phyloP scores from a whole-genome alignment of 2,888 invertebrate genomes.

The Agrochola litura region DNA sequence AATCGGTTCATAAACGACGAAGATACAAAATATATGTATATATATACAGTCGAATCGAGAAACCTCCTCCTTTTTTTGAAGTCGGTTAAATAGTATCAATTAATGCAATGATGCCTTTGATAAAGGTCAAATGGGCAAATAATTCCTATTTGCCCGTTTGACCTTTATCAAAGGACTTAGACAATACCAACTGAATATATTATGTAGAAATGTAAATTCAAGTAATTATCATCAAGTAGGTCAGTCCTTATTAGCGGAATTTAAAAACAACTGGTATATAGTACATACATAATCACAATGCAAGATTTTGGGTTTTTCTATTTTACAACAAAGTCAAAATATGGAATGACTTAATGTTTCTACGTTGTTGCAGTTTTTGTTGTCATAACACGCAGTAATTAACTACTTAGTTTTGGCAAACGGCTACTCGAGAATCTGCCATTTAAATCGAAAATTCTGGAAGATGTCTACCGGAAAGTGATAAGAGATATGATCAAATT shows the following conservation, averaged over 20 bases:
- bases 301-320: neutral
- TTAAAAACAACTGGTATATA: neutral
- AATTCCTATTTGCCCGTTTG: too few relatives aligned
- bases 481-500: conserved; percentile 26
- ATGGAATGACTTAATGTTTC: neutral
- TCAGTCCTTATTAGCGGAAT: neutral
- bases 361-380: neutral
- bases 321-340: neutral
- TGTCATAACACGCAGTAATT: neutral
- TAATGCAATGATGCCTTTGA: neutral
- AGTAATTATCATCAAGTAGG: neutral
- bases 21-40: too few relatives aligned
- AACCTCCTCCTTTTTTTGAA: too few relatives aligned
- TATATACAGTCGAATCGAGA: too few relatives aligned
- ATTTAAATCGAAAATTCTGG: conserved; percentile 12
- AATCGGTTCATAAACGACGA: too few relatives aligned
- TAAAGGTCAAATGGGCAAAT: neutral
- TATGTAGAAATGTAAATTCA: neutral
- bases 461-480: conserved; percentile 9
- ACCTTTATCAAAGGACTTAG: too few relatives aligned
- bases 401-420: conserved; percentile 12
- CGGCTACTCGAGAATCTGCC: neutral
- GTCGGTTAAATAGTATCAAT: neutral
- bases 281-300: neutral
- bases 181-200: neutral